phyloP scores from a whole-genome alignment of 1,140 invertebrate genomes.

The Drosophila ironensis region DNA sequence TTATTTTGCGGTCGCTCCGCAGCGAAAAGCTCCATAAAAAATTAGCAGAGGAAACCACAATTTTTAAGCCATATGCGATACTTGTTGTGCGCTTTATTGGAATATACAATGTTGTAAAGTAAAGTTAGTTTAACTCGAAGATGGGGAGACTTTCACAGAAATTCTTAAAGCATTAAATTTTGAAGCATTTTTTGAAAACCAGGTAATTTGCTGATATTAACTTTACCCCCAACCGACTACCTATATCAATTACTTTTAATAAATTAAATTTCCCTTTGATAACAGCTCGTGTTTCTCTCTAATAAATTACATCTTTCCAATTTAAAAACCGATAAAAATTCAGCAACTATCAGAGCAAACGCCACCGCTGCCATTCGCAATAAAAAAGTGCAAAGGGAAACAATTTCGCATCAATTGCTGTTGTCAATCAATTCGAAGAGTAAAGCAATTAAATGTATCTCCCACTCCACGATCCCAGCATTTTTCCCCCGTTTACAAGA shows the following conservation, averaged over 20 bases:
- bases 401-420: slow-evolving; percentile 26
- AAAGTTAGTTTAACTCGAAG: too few relatives aligned
- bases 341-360: not conserved
- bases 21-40: slow-evolving; percentile 3
- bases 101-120: too few relatives aligned
- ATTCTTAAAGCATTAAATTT: too few relatives aligned
- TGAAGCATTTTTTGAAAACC: not conserved
- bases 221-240: too few relatives aligned
- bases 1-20: slow-evolving; percentile 1
- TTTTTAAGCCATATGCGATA: not conserved
- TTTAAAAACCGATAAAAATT: not conserved
- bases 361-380: not conserved
- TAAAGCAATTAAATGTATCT: slow-evolving; percentile 24
- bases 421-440: slow-evolving; percentile 24
- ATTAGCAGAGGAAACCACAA: slow-evolving; percentile 12
- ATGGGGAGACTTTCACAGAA: too few relatives aligned
- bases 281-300: not conserved
- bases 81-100: slow-evolving; percentile 2
- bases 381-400: slow-evolving; percentile 6
- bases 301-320: too few relatives aligned
- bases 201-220: too few relatives aligned
- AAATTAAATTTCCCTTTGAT: too few relatives aligned
- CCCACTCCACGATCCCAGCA: not conserved
- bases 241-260: too few relatives aligned
- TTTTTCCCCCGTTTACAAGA: slow-evolving; percentile 18